Base-by-base conservation (phyloP, 92 coral and sea anemone species). In the Zoanthus sansibaricus region DNA sequence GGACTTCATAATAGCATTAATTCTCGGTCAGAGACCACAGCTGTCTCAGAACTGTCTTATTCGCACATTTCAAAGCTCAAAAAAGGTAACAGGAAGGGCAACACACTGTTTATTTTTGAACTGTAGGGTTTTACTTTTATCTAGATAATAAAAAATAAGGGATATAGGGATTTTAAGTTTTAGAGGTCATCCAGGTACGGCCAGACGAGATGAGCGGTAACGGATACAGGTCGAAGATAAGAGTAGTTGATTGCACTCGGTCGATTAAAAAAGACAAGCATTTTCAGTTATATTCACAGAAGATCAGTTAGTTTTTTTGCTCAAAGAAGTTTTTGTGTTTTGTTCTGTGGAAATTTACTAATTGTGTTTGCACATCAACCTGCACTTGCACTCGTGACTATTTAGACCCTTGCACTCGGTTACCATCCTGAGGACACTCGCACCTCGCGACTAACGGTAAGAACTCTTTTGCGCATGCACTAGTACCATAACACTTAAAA, bases 301-400 rank as follows among this genome's bases (percentile, higher is more conserved):
- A 16, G 64, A 14, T 54, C n/a, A 58, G 15, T 12, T 13, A 58
- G n/a, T 16, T 58, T 37, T 37, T 45, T n/a, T 17, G 83, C 18
- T 77, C 83, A 9, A 58, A 49, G 18, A 10, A 77, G 70, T 48
- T 17, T 13, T 17, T 13, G 18, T 2, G 59, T 17, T 75, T 47
- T 47, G 21, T 13, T 14, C 31, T 5, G 37, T 33, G 4, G 67
- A 78, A 37, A 1, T 18, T 62, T 91, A 68, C 91, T 91, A 91
- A 91, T 73, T 37, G 15, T 47, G 14, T 67, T 82, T 79, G 74
- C 74, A 75, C 71, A 46, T 86, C 61, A 56, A 86, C 76, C 44
- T 87, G 93, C 93, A 87, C 93, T 67, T 90, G 90, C 91, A 89
- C 90, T 80, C 61, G 75, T 62, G 55, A 7, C 0, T 67, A 80